Evolutionary conservation across 2,113 vertebrate genomes (phyloP).

Genomic region (Sylvicapra grimmia): DNA sequence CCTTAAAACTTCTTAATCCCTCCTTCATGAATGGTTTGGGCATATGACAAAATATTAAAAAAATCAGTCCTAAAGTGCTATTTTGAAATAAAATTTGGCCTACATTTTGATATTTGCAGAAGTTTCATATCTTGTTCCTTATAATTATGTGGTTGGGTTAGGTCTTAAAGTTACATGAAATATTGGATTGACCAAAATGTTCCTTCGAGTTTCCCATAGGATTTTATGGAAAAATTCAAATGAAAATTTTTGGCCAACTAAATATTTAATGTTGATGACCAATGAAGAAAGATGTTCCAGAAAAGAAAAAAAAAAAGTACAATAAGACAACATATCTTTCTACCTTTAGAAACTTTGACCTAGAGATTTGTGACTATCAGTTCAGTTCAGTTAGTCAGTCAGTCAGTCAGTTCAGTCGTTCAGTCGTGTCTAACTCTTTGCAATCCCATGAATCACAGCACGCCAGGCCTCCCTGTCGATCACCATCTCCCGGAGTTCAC

Average conservation of each 20-base stretch:
- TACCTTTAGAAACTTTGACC: neutral
- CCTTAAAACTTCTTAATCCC: neutral
- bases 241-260: neutral
- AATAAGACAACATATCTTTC: neutral
- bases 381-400: neutral
- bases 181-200: neutral
- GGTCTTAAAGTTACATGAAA: neutral
- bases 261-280: neutral
- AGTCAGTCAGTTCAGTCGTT: too few relatives aligned
- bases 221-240: neutral
- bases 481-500: too few relatives aligned
- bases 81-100: conserved; percentile 36
- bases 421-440: too few relatives aligned
- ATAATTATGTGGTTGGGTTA: neutral
- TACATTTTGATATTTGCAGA: conserved; percentile 10
- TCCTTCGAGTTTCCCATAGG: neutral
- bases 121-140: neutral
- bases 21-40: neutral
- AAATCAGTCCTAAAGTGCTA: neutral
- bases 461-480: too few relatives aligned
- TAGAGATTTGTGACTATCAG: neutral
- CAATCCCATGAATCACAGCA: too few relatives aligned
- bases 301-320: neutral
- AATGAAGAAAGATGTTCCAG: neutral
- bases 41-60: neutral